Evolutionary conservation across 2,113 vertebrate species (phyloP), one percentile per base, ranked within the genome.

Genomic region (Micromys minutus): DNA sequence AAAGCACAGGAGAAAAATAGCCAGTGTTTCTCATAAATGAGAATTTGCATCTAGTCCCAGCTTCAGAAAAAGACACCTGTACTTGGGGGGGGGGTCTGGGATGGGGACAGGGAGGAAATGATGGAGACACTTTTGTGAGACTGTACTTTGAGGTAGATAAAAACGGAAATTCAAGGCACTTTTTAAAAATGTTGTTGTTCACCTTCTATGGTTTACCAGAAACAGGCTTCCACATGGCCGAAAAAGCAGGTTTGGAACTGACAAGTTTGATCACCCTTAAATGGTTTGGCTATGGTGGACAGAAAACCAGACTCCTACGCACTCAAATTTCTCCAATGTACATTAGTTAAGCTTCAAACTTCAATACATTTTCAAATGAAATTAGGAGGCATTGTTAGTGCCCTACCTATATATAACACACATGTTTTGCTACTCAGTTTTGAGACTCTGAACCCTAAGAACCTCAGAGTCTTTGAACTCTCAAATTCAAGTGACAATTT

Each of bases 221-320:
- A n/a, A 39, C 2, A 57, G 39, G 3, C 16, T 72, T 26, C 26
- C 8, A 8, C 39, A 2, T 1, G 24, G 47, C 12, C 6, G 26
- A 0, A 31, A 0, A 10, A 8, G 45, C 39, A 50, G 24, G 3
- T 86, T 76, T 10, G 0, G 1, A 17, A 8, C 0, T 36, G 61
- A 34, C 8, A 12, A 55, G 10, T 10, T 0, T 34, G 29, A 24
- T 7, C 31, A 6, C 26, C 16, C 10, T 39, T 75, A 59, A 10
- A 4, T 57, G 3, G 11, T 19, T 24, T 31, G 34, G 19, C 36
- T 88, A 50, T 71, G 31, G 4, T 63, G 3, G 26, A 9, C 24
- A 9, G 0, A 39, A 29, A 19, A 88, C 26, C 12, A 10, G 19
- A 34, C 9, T 29, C 24, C 55, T 63, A 47, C 42, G 55, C 8